Evolutionary conservation across 2,888 invertebrate genomes (phyloP).

Genomic region (Cantharis rufa): DNA sequence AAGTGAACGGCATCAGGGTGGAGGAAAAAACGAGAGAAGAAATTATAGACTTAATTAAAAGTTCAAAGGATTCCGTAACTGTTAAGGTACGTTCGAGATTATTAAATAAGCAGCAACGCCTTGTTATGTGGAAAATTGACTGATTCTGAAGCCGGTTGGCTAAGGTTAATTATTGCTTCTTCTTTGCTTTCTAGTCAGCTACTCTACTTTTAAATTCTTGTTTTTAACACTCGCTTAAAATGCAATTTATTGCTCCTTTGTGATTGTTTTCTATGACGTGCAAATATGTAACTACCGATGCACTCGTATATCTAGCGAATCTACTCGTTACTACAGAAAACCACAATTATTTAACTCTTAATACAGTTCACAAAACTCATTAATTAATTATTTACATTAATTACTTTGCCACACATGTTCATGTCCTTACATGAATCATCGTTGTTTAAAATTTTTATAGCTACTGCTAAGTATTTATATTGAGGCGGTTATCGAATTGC

Average conservation of each 20-base stretch:
- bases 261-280: not conserved
- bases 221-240: not conserved
- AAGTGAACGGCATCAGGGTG: conserved; percentile 86
- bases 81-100: conserved; percentile 71
- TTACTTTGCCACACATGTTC: conserved; percentile 1
- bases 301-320: not conserved
- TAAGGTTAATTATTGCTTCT: not conserved
- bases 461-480: not conserved
- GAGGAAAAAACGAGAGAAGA: conserved; percentile 86
- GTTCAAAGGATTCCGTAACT: conserved; percentile 79
- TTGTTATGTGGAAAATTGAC: not conserved
- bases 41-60: conserved; percentile 90
- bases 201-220: not conserved
- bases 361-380: conserved; percentile 2
- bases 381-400: conserved; percentile 9
- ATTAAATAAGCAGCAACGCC: not conserved
- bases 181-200: not conserved
- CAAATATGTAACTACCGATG: not conserved
- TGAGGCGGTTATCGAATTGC: not conserved
- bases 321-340: not conserved
- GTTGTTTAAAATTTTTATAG: not conserved
- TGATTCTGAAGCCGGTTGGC: not conserved
- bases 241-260: not conserved
- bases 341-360: not conserved
- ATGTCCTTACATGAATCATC: conserved; percentile 5